Evolutionary conservation across 2,888 invertebrate species (phyloP).

Genomic region (Hermaeophaga mercurialis): DNA sequence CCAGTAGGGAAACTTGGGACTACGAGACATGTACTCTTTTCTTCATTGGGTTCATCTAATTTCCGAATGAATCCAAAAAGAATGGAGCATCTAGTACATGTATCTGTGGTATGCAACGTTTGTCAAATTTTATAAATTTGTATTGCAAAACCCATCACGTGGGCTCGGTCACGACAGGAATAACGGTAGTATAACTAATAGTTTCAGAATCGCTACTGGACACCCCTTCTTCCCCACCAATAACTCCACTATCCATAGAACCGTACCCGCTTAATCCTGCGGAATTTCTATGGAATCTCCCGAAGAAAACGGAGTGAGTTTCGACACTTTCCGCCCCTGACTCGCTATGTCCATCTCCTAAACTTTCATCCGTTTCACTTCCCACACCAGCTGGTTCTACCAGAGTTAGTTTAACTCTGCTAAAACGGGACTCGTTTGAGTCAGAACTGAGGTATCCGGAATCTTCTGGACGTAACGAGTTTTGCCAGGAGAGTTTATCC

Average conservation of each 20-base stretch:
- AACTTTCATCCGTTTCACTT: conserved; percentile 80
- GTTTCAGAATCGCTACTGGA: conserved; percentile 58
- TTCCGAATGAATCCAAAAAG: too few relatives aligned
- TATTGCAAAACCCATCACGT: neutral
- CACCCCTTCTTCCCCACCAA: conserved; percentile 48
- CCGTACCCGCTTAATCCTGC: conserved; percentile 38
- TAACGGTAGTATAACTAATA: conserved; percentile 58
- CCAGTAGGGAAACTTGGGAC: too few relatives aligned
- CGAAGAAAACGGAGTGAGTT: conserved; percentile 86
- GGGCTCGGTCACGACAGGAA: conserved; percentile 30
- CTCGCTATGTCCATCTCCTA: conserved; percentile 81
- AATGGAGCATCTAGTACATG: too few relatives aligned
- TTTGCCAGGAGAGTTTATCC: conserved; percentile 42
- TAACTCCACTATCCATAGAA: conserved; percentile 56
- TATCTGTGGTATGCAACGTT: too few relatives aligned
- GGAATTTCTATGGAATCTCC: conserved; percentile 64
- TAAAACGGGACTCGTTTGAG: conserved; percentile 37
- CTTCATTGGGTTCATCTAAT: too few relatives aligned
- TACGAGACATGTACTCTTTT: too few relatives aligned
- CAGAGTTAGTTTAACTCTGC: conserved; percentile 12
- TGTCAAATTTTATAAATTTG: too few relatives aligned
- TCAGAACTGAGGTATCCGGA: conserved; percentile 87
- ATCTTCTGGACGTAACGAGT: conserved; percentile 62
- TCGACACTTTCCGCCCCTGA: conserved; percentile 87
- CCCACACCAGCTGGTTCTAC: conserved; percentile 50